Conservation (phyloP, 2,797 vertebrate species). For the Danio tinwini region DNA sequence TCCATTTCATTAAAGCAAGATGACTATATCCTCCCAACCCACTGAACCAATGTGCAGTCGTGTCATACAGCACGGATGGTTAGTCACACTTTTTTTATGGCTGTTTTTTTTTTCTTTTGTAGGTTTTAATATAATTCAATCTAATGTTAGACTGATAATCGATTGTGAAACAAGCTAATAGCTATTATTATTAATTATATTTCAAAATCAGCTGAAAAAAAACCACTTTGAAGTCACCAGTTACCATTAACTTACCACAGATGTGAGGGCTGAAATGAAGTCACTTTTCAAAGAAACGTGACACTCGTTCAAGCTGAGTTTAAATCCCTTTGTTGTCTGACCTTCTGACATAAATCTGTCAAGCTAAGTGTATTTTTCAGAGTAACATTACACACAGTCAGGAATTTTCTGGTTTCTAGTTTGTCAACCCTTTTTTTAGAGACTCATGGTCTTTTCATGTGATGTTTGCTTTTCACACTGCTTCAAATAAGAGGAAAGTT, state of each 20-base stretch:
- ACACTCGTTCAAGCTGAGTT: slow-evolving; percentile 31
- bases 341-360: slow-evolving; percentile 24
- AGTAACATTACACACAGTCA: slow-evolving; percentile 23
- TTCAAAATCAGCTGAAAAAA: neutral
- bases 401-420: slow-evolving; percentile 2
- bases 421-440: slow-evolving; percentile 9
- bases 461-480: neutral
- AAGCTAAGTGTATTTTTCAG: slow-evolving; percentile 15
- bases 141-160: slow-evolving; percentile 15
- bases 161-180: slow-evolving; percentile 4
- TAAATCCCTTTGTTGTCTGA: slow-evolving; percentile 41
- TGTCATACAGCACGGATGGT: neutral
- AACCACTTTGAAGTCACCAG: slow-evolving; percentile 10
- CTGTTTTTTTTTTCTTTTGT: neutral
- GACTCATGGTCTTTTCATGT: neutral
- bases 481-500: neutral
- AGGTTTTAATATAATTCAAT: too few relatives aligned
- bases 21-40: neutral
- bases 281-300: slow-evolving; percentile 26
- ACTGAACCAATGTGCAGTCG: neutral
- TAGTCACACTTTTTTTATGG: neutral
- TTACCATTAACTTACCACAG: neutral
- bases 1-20: slow-evolving; percentile 17
- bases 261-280: slow-evolving; percentile 2
- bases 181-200: too few relatives aligned